Conservation (phyloP, 2,888 invertebrate genomes). For the Acanthosoma haemorrhoidale region DNA sequence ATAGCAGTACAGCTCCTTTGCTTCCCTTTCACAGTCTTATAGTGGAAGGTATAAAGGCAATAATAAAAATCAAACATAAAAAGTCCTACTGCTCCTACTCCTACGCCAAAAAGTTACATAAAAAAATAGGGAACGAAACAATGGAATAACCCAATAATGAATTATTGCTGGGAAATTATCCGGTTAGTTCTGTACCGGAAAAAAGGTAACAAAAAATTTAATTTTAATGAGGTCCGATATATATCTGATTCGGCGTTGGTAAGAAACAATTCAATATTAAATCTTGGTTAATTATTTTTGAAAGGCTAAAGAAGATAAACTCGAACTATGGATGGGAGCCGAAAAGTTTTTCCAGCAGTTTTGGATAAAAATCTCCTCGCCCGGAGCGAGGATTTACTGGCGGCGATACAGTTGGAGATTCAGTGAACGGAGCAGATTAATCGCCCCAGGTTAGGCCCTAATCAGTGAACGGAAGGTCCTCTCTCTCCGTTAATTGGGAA, state of each 20-base stretch:
- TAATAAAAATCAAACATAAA: too few relatives aligned
- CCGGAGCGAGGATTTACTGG: background rate
- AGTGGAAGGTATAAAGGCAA: too few relatives aligned
- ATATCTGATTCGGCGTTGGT: background rate
- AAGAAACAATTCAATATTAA: background rate
- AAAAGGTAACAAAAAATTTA: background rate
- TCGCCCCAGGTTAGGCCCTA: too few relatives aligned
- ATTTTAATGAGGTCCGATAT: background rate
- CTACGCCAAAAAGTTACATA: too few relatives aligned
- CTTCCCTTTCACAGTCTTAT: too few relatives aligned
- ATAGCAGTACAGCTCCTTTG: too few relatives aligned
- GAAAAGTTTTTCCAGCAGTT: background rate
- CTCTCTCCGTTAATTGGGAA: background rate
- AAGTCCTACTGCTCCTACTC: too few relatives aligned
- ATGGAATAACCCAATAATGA: too few relatives aligned
- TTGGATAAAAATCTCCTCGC: constrained; percentile 1
- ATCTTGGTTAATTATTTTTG: background rate
- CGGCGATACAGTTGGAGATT: background rate
- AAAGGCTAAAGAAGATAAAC: background rate
- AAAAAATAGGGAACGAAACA: too few relatives aligned
- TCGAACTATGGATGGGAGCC: background rate
- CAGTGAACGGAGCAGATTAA: background rate
- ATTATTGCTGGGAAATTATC: too few relatives aligned
- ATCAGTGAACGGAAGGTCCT: background rate
- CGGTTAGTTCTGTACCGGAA: too few relatives aligned